These are phyloP conservation scores for Gasterosteus aculeatus DNA, from an alignment of 2,113 vertebrate genomes.

Conservation along the genomic window DNA sequence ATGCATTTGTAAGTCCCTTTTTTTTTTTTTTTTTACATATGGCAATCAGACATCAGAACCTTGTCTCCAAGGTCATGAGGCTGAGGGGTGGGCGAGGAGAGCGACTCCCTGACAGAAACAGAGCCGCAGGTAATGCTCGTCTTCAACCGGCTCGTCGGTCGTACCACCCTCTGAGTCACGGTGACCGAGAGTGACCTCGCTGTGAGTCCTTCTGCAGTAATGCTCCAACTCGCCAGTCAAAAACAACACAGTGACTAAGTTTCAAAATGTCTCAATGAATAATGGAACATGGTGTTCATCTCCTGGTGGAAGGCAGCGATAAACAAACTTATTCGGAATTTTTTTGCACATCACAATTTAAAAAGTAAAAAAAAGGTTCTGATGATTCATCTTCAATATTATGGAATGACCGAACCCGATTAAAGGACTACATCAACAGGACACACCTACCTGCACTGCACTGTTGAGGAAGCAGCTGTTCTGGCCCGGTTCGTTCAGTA, in stretches of 20 bases:
- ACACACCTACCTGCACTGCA: constrained; percentile 92
- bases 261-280: constrained; percentile 24
- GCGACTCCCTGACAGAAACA: constrained; percentile 32
- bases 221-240: constrained; percentile 43
- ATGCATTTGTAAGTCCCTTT: too few relatives aligned
- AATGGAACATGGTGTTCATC: constrained; percentile 10
- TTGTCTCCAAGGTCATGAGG: constrained; percentile 37
- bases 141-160: constrained; percentile 51
- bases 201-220: constrained; percentile 14
- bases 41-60: constrained; percentile 7
- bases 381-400: neutral
- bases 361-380: too few relatives aligned
- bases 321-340: neutral
- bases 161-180: constrained; percentile 66
- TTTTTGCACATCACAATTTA: neutral
- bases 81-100: constrained; percentile 20
- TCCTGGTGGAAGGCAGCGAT: neutral
- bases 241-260: constrained; percentile 55
- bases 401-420: neutral
- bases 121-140: constrained; percentile 45
- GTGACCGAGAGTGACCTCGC: constrained; percentile 46
- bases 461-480: constrained; percentile 99
- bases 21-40: neutral
- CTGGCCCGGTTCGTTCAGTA: constrained; percentile 95
- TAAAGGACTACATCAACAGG: neutral